Evolutionary conservation across 2,113 vertebrate species (phyloP).

Genomic region (Shinisaurus crocodilurus): DNA sequence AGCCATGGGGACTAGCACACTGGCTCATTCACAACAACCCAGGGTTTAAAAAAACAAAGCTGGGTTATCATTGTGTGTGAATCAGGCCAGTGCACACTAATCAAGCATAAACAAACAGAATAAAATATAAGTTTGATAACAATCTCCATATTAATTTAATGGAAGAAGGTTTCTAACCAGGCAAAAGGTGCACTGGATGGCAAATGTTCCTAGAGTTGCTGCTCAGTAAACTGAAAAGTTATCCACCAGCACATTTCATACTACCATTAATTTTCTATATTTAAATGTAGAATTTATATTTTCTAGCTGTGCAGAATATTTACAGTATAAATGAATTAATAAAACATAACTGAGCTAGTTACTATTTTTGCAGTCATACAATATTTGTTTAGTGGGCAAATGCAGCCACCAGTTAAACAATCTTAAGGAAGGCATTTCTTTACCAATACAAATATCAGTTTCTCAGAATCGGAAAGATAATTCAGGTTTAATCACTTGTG

Average conservation of each 20-base stretch:
- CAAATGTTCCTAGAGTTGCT: neutral
- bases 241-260: neutral
- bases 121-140: neutral
- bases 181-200: neutral
- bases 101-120: neutral
- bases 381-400: slow-evolving; percentile 26
- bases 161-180: neutral
- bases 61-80: neutral
- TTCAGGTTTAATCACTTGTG: neutral
- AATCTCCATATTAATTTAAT: neutral
- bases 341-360: slow-evolving; percentile 6
- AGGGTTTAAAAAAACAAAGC: too few relatives aligned
- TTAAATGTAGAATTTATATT: neutral
- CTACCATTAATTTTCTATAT: neutral
- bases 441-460: neutral
- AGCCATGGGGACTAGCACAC: too few relatives aligned
- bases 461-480: slow-evolving; percentile 2
- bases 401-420: slow-evolving; percentile 14
- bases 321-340: slow-evolving; percentile 10
- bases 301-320: neutral
- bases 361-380: neutral
- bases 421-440: neutral
- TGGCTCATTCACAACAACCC: too few relatives aligned
- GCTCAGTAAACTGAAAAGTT: neutral
- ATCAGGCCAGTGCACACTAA: neutral